phyloP scores from a whole-genome alignment of 2,113 vertebrate genomes.

The Cynoglossus semilaevis region DNA sequence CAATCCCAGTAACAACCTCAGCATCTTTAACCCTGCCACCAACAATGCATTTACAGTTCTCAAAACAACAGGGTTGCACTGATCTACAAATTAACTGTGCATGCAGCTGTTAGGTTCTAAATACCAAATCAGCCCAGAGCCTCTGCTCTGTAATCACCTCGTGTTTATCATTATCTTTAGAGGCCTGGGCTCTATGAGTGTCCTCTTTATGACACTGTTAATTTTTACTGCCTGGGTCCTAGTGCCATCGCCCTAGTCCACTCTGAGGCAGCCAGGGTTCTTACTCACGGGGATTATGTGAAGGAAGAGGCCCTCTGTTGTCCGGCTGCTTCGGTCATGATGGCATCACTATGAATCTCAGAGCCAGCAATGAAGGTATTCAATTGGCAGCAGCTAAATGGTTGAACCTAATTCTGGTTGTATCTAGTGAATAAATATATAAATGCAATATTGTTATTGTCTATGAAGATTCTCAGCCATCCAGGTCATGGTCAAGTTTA shows the following conservation, averaged over 20 bases:
- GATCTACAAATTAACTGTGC: slow-evolving; percentile 42
- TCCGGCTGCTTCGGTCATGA: slow-evolving; percentile 29
- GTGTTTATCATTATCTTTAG: slow-evolving; percentile 74
- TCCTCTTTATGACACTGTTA: slow-evolving; percentile 73
- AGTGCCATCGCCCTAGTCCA: slow-evolving; percentile 61
- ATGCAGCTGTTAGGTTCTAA: slow-evolving; percentile 25
- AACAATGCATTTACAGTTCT: too few relatives aligned
- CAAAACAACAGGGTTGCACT: too few relatives aligned
- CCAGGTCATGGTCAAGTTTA: too few relatives aligned
- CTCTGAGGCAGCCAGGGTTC: slow-evolving; percentile 63
- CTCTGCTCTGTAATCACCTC: slow-evolving; percentile 69
- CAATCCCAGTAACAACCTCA: too few relatives aligned
- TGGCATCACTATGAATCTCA: slow-evolving; percentile 19
- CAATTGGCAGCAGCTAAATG: slow-evolving; percentile 8
- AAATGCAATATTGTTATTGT: too few relatives aligned
- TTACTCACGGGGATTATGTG: slow-evolving; percentile 57
- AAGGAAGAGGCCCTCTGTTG: slow-evolving; percentile 53
- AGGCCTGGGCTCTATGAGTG: slow-evolving; percentile 57
- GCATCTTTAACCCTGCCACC: too few relatives aligned
- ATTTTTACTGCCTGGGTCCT: slow-evolving; percentile 73
- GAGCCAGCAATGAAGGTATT: slow-evolving; percentile 6
- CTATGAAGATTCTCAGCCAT: too few relatives aligned
- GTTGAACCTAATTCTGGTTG: too few relatives aligned
- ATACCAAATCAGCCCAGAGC: slow-evolving; percentile 51
- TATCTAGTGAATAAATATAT: too few relatives aligned